Evolutionary conservation across 2,797 vertebrate species (phyloP).

Genomic region (Halcyon smyrnensis): DNA sequence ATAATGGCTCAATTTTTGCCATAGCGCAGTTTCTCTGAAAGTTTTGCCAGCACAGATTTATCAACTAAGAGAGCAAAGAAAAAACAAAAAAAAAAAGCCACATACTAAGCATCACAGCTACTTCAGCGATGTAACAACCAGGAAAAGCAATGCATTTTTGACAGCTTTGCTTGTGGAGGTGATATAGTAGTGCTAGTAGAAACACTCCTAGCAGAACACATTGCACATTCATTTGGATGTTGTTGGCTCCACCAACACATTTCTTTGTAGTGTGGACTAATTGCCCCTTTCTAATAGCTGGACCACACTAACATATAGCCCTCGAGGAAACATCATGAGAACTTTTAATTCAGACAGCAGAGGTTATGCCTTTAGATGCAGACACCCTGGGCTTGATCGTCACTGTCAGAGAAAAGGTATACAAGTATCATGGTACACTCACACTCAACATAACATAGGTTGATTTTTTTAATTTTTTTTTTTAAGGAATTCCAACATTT

Average conservation of each 20-base stretch:
- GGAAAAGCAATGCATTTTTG: not conserved
- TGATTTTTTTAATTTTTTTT: not conserved
- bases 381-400: not conserved
- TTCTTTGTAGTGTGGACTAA: not conserved
- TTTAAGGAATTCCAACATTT: not conserved
- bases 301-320: not conserved
- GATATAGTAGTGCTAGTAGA: not conserved
- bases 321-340: not conserved
- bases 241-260: not conserved
- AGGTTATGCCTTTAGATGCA: not conserved
- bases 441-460: not conserved
- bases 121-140: not conserved
- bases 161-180: not conserved
- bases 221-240: not conserved
- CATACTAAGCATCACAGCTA: not conserved
- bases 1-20: not conserved
- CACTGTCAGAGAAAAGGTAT: not conserved
- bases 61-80: not conserved
- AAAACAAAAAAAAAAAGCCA: not conserved
- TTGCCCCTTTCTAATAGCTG: not conserved
- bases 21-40: not conserved
- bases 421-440: accelerated
- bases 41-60: not conserved
- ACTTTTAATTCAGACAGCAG: not conserved
- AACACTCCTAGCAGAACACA: not conserved